These are phyloP conservation scores for Cygnus olor DNA, from an alignment of 2,797 vertebrate species.

Conservation along the genomic window DNA sequence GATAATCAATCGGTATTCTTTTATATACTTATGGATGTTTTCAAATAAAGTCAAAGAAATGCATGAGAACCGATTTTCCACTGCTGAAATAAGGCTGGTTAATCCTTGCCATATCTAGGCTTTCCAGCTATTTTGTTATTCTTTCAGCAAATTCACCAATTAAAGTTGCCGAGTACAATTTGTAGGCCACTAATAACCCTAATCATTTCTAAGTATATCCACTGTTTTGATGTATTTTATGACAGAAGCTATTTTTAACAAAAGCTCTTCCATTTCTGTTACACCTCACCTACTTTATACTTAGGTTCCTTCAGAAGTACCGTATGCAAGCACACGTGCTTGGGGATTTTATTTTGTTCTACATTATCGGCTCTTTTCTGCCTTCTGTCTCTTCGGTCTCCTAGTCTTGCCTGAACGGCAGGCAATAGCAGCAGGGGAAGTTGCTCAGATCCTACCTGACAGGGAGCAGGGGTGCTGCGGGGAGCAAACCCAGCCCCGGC, in stretches of 20 bases:
- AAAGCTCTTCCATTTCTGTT: background rate
- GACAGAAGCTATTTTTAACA: background rate
- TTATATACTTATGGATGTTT: background rate
- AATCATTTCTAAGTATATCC: background rate
- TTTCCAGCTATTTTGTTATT: background rate
- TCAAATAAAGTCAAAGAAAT: background rate
- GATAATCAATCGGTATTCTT: background rate
- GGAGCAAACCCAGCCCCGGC: background rate
- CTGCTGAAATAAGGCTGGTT: background rate
- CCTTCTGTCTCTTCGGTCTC: background rate
- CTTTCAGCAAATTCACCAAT: background rate
- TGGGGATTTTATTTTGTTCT: background rate
- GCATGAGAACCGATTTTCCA: background rate
- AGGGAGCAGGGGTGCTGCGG: rapidly evolving
- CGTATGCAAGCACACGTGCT: background rate
- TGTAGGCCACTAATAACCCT: background rate
- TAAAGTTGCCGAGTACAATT: background rate
- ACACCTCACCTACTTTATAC: background rate
- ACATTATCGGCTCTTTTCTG: background rate
- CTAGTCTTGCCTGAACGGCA: background rate
- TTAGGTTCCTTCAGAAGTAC: background rate
- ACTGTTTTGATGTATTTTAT: background rate
- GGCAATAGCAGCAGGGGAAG: background rate
- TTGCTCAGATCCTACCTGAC: background rate
- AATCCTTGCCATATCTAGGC: background rate